Evolutionary conservation across 1,140 invertebrate species (phyloP), one percentile per base, ranked within the genome.

Genomic region (Paralvinella palmiformis): DNA sequence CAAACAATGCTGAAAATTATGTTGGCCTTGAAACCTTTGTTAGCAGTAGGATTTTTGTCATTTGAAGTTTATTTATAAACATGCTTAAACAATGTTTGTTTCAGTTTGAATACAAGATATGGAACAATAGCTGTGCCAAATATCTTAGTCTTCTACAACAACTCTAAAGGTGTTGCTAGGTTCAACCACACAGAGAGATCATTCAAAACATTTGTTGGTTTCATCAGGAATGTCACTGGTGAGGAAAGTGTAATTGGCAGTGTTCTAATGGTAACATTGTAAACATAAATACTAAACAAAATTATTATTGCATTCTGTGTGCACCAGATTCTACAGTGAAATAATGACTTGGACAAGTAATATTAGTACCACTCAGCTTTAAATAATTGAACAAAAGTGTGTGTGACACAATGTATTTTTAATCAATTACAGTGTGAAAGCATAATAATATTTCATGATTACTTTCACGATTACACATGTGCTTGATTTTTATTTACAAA

Each of bases 81-180:
- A n/a, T n/a, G n/a, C n/a, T n/a, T 33, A 13, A 13, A 59, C n/a
- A n/a, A 48, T 32, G 68, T 71, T 63, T 62, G 53, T 71, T 68
- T 48, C 57, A 81, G 82, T 59, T 72, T 94, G 35, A 95, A 95
- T 80, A 90, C 92, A 0, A 89, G 92, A 73, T 94, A 92, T 83
- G 93, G 94, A 22, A 91, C 96, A 67, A 88, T 94, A n/a, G 91
- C 91, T 22, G 89, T 96, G 29, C 94, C 94, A 41, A 94, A 92
- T 36, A 77, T 97, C 13, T 86, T 96, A 79, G 83, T 98, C 59
- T 92, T 96, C 72, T n/a, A n/a, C n/a, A 93, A 97, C 75, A 95
- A 95, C 82, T 91, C 91, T 0, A 86, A 90, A 74, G 86, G 91
- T 29, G 85, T 91, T 32, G 88, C 88, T 0, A 91, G 91, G 81